phyloP scores from a whole-genome alignment of 2,113 vertebrate genomes.

The Petromus typicus region DNA sequence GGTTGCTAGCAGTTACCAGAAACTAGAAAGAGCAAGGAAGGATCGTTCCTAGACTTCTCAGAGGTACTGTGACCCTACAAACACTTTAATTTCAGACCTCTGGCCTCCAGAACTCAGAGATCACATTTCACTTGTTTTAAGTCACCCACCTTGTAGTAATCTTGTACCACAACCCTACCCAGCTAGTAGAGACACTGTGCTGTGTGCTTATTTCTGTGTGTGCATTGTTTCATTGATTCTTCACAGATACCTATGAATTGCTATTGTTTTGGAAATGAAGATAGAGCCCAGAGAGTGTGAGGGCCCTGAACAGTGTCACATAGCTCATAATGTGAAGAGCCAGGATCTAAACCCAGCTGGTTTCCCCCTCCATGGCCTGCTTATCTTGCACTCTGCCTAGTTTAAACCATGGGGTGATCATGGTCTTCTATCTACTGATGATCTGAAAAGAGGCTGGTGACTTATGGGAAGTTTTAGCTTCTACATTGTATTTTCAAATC shows the following conservation, averaged over 20 bases:
- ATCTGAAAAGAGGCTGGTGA: not conserved
- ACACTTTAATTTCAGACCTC: not conserved
- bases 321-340: not conserved
- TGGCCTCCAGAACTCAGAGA: not conserved
- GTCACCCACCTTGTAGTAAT: not conserved
- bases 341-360: not conserved
- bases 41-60: not conserved
- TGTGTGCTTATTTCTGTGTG: not conserved
- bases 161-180: not conserved
- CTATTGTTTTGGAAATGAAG: not conserved
- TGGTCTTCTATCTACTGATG: not conserved
- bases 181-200: not conserved
- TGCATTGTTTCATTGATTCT: not conserved
- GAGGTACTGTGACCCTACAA: too few relatives aligned
- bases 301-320: not conserved
- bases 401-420: not conserved
- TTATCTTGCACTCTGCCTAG: not conserved
- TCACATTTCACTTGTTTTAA: not conserved
- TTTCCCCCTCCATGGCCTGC: not conserved
- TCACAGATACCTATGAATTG: not conserved
- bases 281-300: not conserved
- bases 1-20: not conserved
- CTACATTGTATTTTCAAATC: not conserved
- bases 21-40: not conserved
- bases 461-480: not conserved